Base-by-base conservation (phyloP, 2,888 invertebrate species). In the Trissonchulus sp. region DNA sequence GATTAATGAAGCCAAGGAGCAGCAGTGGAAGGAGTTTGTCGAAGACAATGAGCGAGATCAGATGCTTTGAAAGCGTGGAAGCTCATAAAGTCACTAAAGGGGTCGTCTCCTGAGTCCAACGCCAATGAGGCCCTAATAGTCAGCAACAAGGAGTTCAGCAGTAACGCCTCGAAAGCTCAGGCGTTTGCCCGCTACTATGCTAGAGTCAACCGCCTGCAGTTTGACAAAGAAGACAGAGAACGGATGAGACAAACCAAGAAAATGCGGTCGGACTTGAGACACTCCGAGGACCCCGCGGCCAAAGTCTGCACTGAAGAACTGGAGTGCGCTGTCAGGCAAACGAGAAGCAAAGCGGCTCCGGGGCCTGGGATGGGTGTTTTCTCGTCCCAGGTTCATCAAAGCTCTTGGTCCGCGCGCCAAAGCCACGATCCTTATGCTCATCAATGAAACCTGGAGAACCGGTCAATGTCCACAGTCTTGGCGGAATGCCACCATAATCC, bases 81-180 rank as follows among this genome's bases (percentile, higher is more conserved):
- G n/a, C n/a, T 60, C 18, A 60, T 60, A 23, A 60, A 60, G 60
- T 60, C 60, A 60, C 60, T 60, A 18, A 60, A 60, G n/a, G 60
- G 60, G 18, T 60, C 60, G n/a, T 23, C 60, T 23, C n/a, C 60
- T 23, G n/a, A 18, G n/a, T 23, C 60, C n/a, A 60, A 60, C 60
- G 60, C n/a, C 18, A 60, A 60, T 60, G 60, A 60, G n/a, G 60
- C n/a, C 60, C 18, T 60, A 23, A 60, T 60, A 60, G 60, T 60
- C n/a, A 60, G n/a, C 60, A n/a, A n/a, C 60, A 60, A 60, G 60
- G 60, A 60, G 18, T 60, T n/a, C 60, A n/a, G 18, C n/a, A 60
- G 18, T n/a, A 60, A 60, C 18, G 60, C 60, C 18, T 23, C n/a
- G 60, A 18, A n/a, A 60, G 60, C 60, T 18, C 18, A 60, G 60